Base-by-base conservation (phyloP, 2,888 invertebrate species). In the Tortrix viridana region DNA sequence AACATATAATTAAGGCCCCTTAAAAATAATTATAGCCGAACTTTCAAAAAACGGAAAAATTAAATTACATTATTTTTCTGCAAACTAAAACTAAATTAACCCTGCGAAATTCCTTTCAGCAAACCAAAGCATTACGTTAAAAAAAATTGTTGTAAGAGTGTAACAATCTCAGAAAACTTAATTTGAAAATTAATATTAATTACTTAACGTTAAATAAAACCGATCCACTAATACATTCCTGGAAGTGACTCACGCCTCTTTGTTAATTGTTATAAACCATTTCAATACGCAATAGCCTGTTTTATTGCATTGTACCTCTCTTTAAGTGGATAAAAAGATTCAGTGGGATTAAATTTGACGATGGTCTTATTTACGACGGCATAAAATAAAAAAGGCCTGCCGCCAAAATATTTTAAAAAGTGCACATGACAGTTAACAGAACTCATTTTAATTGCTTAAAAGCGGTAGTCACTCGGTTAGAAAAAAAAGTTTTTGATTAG, bases 311-410 rank as follows among this genome's bases (percentile, higher is more conserved):
- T 32, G 54, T 22, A 43, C 53, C 47, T 63, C 53, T 47, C 16
- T 41, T 32, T 53, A 63, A 63, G 57, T 63, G 63, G 47, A 53
- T 43, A n/a, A 53, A 58, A 32, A 63, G 47, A 58, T 58, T 63
- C 43, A 57, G 41, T 52, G 41, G 20, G 38, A 16, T 57, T 60
- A 48, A 32, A 54, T 54, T 60, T 38, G 41, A 48, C 18, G 26
- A 16, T 49, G 26, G 23, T 47, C 22, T 53, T 47, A 53, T 44
- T 44, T 44, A 44, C n/a, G 18, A 22, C 18, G 20, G n/a, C 41
- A 26, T 49, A 46, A 57, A 50, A 46, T 41, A 37, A 16, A 26
- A 32, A 57, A 52, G 12, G 22, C 46, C 43, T n/a, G 32, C 32
- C 41, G 52, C 50, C 20, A 38, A 41, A 53, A 41, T 43, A 6